Evolutionary conservation across 2,888 invertebrate species (phyloP), one percentile per base, ranked within the genome.

Genomic region (Diadegma fenestrale): DNA sequence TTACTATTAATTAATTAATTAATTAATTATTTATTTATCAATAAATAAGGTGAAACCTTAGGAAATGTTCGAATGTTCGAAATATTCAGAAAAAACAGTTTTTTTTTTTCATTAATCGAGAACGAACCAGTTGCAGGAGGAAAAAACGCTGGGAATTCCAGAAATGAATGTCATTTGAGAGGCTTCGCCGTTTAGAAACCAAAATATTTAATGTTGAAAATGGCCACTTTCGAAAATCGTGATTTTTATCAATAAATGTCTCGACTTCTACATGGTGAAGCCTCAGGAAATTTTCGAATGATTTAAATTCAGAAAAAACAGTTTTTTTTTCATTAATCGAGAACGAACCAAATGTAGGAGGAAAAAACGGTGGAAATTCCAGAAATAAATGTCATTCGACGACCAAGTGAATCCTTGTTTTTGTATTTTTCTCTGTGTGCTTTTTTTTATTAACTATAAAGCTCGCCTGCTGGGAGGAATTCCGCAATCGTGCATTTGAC

Each of bases 401-500:
- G 63, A 26, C 61, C 6, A 26, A 48, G 22, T 14, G 37, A 14
- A 26, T 41, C 5, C 30, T 19, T 51, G 12, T 33, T 43, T 41
- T 51, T 77, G 72, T 63, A 33, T 76, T 63, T 22, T 22, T 68
- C 45, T 22, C 54, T 33, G 33, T 19, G 19, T 26, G 45, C 14
- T 37, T 0, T 33, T 30, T n/a, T 76, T 48, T 26, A 37, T 69
- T 45, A 30, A 30, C 30, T 61, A 63, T 22, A 51, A 69, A 61
- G 19, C 17, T 22, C 41, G 1, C 17, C 10, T 41, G 45, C 10
- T 41, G 45, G 58, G n/a, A 63, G 17, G 12, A 22, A 22, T 17
- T 19, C 41, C 22, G 30, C 22, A 26, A 58, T 58, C 48, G 19
- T 66, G 41, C 58, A 77, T 80, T 68, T 68, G 84, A 81, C 66